A percentile compares a stretch with the other conserved stretches of the same genome.
Evolutionary conservation across 2,797 vertebrate genomes (phyloP).

Genomic region (Enteromius viviparus): DNA sequence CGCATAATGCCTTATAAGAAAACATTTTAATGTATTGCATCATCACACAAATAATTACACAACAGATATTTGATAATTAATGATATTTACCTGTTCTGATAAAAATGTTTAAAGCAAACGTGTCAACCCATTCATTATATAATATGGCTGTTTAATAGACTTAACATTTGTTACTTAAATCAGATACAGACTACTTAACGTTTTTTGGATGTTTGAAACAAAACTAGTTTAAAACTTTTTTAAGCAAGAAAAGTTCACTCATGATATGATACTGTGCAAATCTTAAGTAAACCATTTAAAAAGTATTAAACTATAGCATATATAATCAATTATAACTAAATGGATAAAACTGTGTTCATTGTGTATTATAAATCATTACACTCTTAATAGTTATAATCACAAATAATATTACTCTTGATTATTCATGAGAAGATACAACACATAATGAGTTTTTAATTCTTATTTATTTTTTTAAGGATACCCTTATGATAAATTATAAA

Average conservation of each 20-base stretch:
- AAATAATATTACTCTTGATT: background rate
- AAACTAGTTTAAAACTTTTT: background rate
- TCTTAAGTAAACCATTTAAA: background rate
- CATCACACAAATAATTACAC: background rate
- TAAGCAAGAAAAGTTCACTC: background rate
- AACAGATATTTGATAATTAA: background rate
- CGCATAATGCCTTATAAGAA: too few relatives aligned
- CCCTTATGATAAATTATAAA: background rate
- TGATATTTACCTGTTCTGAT: background rate
- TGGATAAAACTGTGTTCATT: background rate
- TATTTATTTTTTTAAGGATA: background rate
- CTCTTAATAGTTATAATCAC: background rate
- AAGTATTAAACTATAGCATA: background rate
- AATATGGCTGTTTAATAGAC: background rate
- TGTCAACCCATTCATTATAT: background rate
- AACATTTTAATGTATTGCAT: background rate
- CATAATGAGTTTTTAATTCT: background rate
- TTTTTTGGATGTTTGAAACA: background rate
- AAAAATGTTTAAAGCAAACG: background rate
- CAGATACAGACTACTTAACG: background rate
- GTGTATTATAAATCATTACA: background rate
- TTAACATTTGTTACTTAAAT: background rate
- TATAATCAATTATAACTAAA: background rate
- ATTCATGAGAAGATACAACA: background rate
- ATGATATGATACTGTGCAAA: background rate